Base-by-base conservation (phyloP, 2,888 invertebrate species). In the Pyrochroa serraticornis region DNA sequence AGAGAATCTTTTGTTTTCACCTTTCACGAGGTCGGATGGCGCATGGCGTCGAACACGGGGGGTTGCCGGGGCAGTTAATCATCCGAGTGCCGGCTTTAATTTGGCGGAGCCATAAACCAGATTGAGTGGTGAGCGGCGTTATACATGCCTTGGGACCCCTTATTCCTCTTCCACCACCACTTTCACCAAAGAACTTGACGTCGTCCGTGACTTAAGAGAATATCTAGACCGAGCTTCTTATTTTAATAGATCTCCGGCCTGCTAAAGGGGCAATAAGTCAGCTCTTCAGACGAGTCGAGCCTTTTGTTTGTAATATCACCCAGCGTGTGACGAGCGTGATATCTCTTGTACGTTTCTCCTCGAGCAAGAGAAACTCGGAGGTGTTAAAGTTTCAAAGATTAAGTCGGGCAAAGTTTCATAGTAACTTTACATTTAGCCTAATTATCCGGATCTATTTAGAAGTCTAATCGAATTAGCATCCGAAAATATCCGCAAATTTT, bases 41-140 rank as follows among this genome's bases (percentile, higher is more conserved):
- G 62, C 62, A 63, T 52, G 66, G 44, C 46, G 63, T 57, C 62
- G 62, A 63, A 63, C 55, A 54, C 49, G 56, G 60, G 53, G 65
- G 64, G 58, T 56, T 58, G 60, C 58, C 46, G 60, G 60, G 65
- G 66, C 68, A 64, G 69, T 75, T 74, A 71, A 75, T 75, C 74
- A 75, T 75, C 69, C 70, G 62, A 70, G 67, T 71, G 72, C 71
- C 71, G 62, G 71, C 73, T 74, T 75, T 76, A 75, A 76, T 76
- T 76, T 74, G 73, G 70, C 69, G 65, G 61, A 62, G 71, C 71
- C 73, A 72, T 75, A 75, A 75, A 75, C 71, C 74, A 71, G 75
- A 76, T 75, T 74, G 76, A 75, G 73, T 72, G 72, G 73, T 65
- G 73, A 73, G 68, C 67, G 67, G 67, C 66, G 73, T 73, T 76